phyloP scores from a whole-genome alignment of 2,888 invertebrate species.

The Aporophyla nigra region DNA sequence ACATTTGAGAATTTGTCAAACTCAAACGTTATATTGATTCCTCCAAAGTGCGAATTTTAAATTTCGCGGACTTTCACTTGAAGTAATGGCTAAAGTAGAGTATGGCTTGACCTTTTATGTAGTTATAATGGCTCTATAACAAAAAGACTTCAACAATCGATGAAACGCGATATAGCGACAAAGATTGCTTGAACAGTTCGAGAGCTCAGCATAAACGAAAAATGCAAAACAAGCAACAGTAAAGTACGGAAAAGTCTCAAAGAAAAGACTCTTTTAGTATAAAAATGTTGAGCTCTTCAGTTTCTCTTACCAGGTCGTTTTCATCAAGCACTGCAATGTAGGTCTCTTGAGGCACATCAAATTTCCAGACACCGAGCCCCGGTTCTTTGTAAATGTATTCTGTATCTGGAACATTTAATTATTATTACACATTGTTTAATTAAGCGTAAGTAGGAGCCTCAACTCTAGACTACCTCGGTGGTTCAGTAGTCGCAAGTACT shows the following conservation, averaged over 20 bases:
- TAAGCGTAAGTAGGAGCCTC: too few relatives aligned
- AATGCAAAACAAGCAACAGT: background rate
- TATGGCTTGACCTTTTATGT: background rate
- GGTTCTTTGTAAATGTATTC: slow-evolving; percentile 81
- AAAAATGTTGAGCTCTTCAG: slow-evolving; percentile 40
- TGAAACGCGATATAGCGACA: background rate
- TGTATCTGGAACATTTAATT: slow-evolving; percentile 75
- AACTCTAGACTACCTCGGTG: background rate
- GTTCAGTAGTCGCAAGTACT: background rate
- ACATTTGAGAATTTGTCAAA: background rate
- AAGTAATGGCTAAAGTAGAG: background rate
- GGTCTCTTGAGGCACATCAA: slow-evolving; percentile 74
- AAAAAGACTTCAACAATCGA: background rate
- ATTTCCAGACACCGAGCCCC: slow-evolving; percentile 77
- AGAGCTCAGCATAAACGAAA: background rate
- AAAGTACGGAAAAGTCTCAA: background rate
- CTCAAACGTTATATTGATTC: too few relatives aligned
- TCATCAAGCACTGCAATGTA: slow-evolving; percentile 75
- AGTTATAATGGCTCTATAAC: background rate
- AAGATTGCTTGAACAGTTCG: background rate
- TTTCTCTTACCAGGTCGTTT: slow-evolving; percentile 79
- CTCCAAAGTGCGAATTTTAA: background rate
- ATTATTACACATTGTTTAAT: slow-evolving; percentile 10
- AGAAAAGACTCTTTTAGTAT: background rate
- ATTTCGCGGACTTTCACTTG: background rate